These are phyloP conservation scores for Silurus asotus DNA, from an alignment of 2,113 vertebrate genomes.

Conservation along the genomic window DNA sequence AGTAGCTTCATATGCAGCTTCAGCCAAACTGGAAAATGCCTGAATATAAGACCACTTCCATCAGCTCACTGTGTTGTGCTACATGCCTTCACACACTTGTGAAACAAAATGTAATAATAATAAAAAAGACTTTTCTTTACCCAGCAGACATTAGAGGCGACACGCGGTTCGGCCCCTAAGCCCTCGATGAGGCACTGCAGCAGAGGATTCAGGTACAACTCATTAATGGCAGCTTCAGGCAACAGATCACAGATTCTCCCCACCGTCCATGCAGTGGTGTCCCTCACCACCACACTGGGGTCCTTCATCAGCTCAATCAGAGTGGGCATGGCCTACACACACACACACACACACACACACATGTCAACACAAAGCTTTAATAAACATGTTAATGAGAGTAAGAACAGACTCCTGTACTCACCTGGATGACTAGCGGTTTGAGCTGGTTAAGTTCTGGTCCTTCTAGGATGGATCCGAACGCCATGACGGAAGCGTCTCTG, in stretches of 20 bases:
- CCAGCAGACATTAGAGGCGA: conserved; percentile 99
- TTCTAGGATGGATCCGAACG: conserved; percentile 95
- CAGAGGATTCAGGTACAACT: conserved; percentile 88
- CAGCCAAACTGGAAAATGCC: conserved; percentile 96
- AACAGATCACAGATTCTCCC: conserved; percentile 96
- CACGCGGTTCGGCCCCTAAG: conserved; percentile 90
- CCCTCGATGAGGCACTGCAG: conserved; percentile 97
- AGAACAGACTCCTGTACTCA: conserved; percentile 44
- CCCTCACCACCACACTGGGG: conserved; percentile 93
- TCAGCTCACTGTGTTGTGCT: neutral
- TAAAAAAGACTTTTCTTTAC: conserved; percentile 66
- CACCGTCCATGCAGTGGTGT: conserved; percentile 97
- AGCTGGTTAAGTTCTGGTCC: conserved; percentile 95
- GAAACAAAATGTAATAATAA: too few relatives aligned
- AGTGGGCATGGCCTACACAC: conserved; percentile 87
- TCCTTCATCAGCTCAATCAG: conserved; percentile 98
- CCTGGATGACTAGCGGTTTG: conserved; percentile 94
- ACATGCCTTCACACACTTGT: neutral
- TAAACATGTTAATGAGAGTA: neutral
- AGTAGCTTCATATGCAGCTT: conserved; percentile 96
- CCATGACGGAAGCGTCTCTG: conserved; percentile 96
- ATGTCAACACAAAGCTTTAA: too few relatives aligned
- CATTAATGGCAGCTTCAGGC: conserved; percentile 95
- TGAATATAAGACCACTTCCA: conserved; percentile 53
- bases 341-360: neutral